Conservation (phyloP, 1,140 invertebrate species). For the Leptinotarsa texana region DNA sequence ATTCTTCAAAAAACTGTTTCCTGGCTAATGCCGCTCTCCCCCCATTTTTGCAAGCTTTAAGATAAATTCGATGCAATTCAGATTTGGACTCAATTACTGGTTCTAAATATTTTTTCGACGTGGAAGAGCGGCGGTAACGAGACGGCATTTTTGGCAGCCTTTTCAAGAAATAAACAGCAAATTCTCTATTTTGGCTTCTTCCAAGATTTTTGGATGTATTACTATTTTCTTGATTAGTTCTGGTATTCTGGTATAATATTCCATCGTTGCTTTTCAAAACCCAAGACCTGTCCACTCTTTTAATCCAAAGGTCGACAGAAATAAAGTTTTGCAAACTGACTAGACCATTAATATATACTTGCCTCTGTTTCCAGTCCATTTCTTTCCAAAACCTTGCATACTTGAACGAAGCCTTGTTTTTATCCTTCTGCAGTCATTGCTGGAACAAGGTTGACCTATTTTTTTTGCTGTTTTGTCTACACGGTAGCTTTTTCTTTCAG, state of each 20-base stretch:
- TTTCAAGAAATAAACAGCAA: conserved; percentile 27
- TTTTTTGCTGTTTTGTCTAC: too few species aligned
- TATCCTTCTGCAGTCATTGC: too few species aligned
- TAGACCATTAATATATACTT: too few species aligned
- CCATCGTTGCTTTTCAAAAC: background rate
- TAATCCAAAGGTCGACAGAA: conserved; percentile 12
- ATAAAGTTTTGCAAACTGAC: conserved; percentile 19
- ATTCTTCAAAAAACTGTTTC: conserved; percentile 13
- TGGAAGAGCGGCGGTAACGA: conserved; percentile 43
- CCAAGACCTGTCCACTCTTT: too few species aligned
- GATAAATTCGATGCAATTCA: conserved; percentile 39
- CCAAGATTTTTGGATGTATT: background rate
- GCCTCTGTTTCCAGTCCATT: conserved; percentile 43
- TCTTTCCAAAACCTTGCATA: conserved; percentile 46
- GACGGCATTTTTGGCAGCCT: conserved; percentile 41
- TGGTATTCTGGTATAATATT: background rate
- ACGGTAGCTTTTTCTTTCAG: too few species aligned
- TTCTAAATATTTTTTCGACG: conserved; percentile 37
- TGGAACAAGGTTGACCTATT: too few species aligned
- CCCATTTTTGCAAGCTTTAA: conserved; percentile 13
- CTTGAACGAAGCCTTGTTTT: background rate
- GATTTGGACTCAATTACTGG: conserved; percentile 26
- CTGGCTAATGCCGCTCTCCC: background rate
- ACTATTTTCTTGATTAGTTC: background rate
- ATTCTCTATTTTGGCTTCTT: conserved; percentile 5